These are phyloP conservation scores for Nymphalis io DNA, from an alignment of 1,140 invertebrate genomes.

Conservation along the genomic window DNA sequence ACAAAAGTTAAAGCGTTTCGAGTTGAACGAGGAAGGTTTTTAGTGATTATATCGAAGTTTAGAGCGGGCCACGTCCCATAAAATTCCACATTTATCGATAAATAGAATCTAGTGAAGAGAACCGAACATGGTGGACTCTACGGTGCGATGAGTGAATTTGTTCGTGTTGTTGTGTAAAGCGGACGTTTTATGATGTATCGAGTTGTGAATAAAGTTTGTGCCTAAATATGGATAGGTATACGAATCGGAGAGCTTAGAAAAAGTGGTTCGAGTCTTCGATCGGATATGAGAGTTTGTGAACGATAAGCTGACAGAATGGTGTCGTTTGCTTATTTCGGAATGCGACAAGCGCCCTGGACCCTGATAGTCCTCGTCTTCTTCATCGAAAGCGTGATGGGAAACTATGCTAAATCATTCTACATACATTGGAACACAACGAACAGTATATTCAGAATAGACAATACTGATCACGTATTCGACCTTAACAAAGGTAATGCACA, in stretches of 20 bases:
- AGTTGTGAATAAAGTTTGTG: constrained; percentile 47
- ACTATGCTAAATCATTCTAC: constrained; percentile 90
- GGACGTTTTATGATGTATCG: constrained; percentile 51
- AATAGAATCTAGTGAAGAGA: constrained; percentile 75
- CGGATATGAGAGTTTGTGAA: constrained; percentile 65
- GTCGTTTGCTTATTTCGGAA: constrained; percentile 68
- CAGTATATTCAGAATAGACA: constrained; percentile 97
- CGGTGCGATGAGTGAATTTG: constrained; percentile 57
- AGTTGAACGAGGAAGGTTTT: constrained; percentile 41
- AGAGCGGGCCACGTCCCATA: constrained; percentile 72
- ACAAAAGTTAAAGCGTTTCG: constrained; percentile 40
- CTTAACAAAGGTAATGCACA: constrained; percentile 96
- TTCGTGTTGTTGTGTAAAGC: constrained; percentile 68
- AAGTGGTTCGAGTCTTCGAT: constrained; percentile 46
- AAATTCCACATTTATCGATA: constrained; percentile 80
- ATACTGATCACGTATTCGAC: constrained; percentile 98
- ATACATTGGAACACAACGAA: constrained; percentile 94
- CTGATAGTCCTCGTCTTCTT: constrained; percentile 85
- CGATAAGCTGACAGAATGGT: constrained; percentile 72
- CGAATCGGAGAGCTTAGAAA: constrained; percentile 47
- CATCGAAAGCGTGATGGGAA: constrained; percentile 89
- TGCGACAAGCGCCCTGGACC: constrained; percentile 74
- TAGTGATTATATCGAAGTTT: constrained; percentile 57
- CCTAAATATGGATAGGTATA: constrained; percentile 75
- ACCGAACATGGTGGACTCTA: constrained; percentile 72